Conservation (phyloP, 2,797 vertebrate genomes). For the Triplophysa yarkandensis region DNA sequence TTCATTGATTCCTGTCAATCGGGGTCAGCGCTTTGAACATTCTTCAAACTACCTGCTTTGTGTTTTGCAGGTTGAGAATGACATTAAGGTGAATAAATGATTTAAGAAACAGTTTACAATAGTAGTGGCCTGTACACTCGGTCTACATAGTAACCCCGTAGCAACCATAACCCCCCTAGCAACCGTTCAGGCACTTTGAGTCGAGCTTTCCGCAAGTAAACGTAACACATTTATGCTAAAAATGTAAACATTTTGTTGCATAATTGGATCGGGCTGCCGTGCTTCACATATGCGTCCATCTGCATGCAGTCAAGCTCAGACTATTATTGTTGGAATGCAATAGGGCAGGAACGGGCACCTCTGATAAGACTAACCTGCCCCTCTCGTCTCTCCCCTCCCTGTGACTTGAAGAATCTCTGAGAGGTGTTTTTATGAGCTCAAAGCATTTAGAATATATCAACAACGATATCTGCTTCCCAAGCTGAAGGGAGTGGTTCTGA, state of each 20-base stretch:
- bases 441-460: not conserved
- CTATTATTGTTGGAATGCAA: conserved; percentile 1
- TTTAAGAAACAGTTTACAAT: no score
- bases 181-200: not conserved
- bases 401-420: not conserved
- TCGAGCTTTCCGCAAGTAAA: no score
- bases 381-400: not conserved
- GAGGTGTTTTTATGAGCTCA: not conserved
- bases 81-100: no score
- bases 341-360: not conserved
- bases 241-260: not conserved
- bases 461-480: not conserved
- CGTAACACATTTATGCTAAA: not conserved
- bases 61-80: no score
- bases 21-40: not conserved
- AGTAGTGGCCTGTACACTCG: no score
- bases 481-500: not conserved
- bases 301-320: not conserved
- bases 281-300: not conserved
- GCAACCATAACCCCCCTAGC: not conserved
- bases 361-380: not conserved
- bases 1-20: no score
- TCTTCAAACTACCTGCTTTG: no score
- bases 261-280: not conserved
- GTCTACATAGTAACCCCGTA: not conserved